Evolutionary conservation across 2,888 invertebrate genomes (phyloP), one percentile per base, ranked within the genome.

Genomic region (Ceraclea dissimilis): DNA sequence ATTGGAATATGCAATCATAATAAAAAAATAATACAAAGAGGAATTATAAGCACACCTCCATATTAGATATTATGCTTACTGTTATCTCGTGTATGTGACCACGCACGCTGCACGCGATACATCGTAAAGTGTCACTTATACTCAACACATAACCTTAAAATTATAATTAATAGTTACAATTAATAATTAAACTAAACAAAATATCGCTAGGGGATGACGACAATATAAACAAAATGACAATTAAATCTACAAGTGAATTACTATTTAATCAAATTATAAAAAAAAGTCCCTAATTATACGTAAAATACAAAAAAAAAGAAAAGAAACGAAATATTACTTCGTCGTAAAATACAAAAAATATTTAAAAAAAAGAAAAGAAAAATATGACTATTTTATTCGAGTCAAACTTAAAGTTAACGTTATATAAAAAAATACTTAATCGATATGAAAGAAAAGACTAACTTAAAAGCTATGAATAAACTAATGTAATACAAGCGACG

Each of bases 361-460:
- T n/a, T n/a, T n/a, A n/a, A n/a, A 26, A 26, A 19, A 18, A 46
- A 46, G 22, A 17, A 47, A 47, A 33, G 47, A 46, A 53, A 39
- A 52, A 22, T 44, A 22, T 11, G 26, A 51, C 31, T 51, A 53
- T 50, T 13, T 19, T 17, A 49, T 50, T 58, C 58, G 49, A 51
- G 58, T 55, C 55, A 58, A 54, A 54, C 58, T 48, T 55, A 54
- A 46, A 58, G 54, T 46, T 19, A 46, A 17, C 4, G 17, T 43
- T 16, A 43, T 43, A 47, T 47, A 19, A 47, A 18, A 47, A 11
- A 17, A 47, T 18, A 47, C 4, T 18, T 18, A 2, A 18, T 5
- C 5, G 11, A 17, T 47, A 47, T 19, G 47, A 47, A 44, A 44
- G 6, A 18, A 52, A 22, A 51, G 20, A 31, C 21, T 34, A 51